Conservation (phyloP, 2,888 invertebrate genomes). For the Embidobia sp. region DNA sequence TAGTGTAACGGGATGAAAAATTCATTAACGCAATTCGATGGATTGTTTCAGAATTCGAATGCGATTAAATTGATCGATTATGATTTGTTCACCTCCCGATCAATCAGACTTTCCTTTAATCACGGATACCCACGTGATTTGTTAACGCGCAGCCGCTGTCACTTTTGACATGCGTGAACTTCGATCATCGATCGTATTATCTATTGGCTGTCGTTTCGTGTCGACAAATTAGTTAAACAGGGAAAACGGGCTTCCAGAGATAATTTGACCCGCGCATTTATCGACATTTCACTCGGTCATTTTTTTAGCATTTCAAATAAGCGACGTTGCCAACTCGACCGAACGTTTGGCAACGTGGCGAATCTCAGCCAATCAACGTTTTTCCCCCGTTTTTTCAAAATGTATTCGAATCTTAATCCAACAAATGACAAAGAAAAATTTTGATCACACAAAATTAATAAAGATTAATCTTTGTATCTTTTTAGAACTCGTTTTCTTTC, state of each 20-base stretch:
- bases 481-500: too few relatives aligned
- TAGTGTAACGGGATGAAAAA: not conserved
- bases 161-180: conserved; percentile 24
- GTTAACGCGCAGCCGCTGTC: conserved; percentile 2
- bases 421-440: too few relatives aligned
- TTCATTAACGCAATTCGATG: not conserved
- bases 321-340: too few relatives aligned
- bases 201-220: not conserved
- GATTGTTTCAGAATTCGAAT: not conserved
- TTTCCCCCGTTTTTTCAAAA: too few relatives aligned
- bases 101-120: conserved; percentile 17
- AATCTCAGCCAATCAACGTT: too few relatives aligned
- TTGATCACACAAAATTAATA: too few relatives aligned
- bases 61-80: conserved; percentile 19
- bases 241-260: not conserved
- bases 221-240: not conserved
- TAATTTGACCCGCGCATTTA: too few relatives aligned
- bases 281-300: too few relatives aligned
- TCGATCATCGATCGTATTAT: not conserved
- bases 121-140: not conserved
- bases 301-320: too few relatives aligned
- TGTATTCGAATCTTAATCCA: too few relatives aligned
- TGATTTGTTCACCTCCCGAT: conserved; percentile 6
- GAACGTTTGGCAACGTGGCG: too few relatives aligned
- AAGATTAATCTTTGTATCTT: too few relatives aligned